Evolutionary conservation across 64 coral and sea anemone genomes (phyloP), one percentile per base, ranked within the genome.

Genomic region (Porites lutea): DNA sequence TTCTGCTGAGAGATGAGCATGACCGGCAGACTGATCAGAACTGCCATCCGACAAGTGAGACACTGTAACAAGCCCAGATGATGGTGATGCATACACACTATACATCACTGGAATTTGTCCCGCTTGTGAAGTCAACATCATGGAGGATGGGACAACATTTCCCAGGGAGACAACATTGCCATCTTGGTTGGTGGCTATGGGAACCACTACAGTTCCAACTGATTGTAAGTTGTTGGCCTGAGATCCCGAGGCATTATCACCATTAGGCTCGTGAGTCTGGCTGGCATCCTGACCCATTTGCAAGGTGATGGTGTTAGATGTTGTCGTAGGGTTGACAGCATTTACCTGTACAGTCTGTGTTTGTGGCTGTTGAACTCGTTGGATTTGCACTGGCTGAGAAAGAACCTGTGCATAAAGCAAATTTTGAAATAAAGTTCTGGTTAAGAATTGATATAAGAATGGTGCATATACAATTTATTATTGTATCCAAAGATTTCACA

Each of bases 51-150:
- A 62, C 6, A 93, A 70, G 48, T 96, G 88, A 65, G 95, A 96
- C 15, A 96, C 95, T 47, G 92, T 88, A 55, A 94, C 92, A 53
- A 94, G 55, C 8, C 92, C 92, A 88, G 95, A 94, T 59, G 85
- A 86, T 37, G 92, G 95, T 4, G 82, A 83, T 22, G 95, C 80
- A 23, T 97, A 97, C 12, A 93, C 91, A 50, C 85, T 93, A 75
- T 97, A 97, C 95, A 97, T 94, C 2, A 97, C 89, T 23, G 95
- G 95, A 80, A 97, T 94, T 74, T 97, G 95, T 4, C 95, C 88
- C 16, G 95, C 88, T 78, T 93, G 89, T 1, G 95, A 91, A 51
- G 81, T 94, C 22, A 97, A 66, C 95, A 97, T 97, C 95, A 97
- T 97, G 23, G 92, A 93, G 9, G 95, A 83, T 3, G 95, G 92